phyloP scores from a whole-genome alignment of 2,888 invertebrate species.

The Chloromyia formosa region DNA sequence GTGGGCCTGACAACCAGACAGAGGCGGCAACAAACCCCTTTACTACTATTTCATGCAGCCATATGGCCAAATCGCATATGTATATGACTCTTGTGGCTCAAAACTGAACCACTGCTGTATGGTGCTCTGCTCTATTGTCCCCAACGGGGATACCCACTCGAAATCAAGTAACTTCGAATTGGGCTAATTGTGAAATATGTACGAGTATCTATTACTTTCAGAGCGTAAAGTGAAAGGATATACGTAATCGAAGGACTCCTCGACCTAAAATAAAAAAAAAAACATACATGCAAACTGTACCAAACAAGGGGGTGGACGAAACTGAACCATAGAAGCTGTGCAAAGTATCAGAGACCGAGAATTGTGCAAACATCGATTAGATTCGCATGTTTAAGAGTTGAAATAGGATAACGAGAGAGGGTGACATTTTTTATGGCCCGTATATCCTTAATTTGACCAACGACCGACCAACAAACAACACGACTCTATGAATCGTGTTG shows the following conservation, averaged over 20 bases:
- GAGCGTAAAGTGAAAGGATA: conserved; percentile 27
- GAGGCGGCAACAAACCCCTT: neutral
- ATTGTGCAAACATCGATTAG: conserved; percentile 45
- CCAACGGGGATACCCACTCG: conserved; percentile 33
- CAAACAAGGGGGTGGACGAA: too few species aligned
- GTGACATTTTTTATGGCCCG: conserved; percentile 19
- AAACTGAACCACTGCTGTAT: neutral
- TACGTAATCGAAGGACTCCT: neutral
- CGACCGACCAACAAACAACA: too few species aligned
- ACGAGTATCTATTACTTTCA: conserved; percentile 25
- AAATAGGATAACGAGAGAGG: conserved; percentile 1
- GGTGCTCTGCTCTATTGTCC: conserved; percentile 1
- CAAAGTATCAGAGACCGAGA: conserved; percentile 11
- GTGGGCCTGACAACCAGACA: conserved; percentile 11
- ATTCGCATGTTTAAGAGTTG: conserved; percentile 37
- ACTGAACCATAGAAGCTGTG: neutral
- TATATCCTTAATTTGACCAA: conserved; percentile 27
- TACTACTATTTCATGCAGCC: conserved; percentile 7
- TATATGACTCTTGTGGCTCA: neutral
- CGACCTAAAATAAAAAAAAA: neutral
- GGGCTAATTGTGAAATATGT: conserved; percentile 44
- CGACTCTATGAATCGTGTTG: neutral
- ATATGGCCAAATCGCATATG: conserved; percentile 21
- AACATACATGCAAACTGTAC: too few species aligned
- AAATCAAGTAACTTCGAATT: conserved; percentile 34